These are phyloP conservation scores for Paradisaea rubra DNA, from an alignment of 2,113 vertebrate species.

Conservation along the genomic window DNA sequence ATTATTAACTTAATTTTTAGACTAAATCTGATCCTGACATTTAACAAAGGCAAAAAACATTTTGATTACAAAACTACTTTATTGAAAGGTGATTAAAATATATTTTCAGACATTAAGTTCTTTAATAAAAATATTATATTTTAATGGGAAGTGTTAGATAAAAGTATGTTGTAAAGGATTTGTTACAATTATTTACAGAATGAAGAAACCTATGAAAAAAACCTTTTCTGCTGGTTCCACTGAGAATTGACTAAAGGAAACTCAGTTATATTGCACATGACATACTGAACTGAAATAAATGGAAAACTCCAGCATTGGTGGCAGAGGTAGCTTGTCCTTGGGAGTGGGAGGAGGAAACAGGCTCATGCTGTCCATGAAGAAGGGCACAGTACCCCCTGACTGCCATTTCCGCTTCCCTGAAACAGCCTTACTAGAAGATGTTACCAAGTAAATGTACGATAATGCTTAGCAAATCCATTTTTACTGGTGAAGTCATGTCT, in stretches of 20 bases:
- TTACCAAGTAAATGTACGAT: not conserved
- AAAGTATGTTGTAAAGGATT: not conserved
- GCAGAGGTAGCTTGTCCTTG: not conserved
- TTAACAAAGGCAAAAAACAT: not conserved
- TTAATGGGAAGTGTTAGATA: not conserved
- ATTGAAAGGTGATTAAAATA: not conserved
- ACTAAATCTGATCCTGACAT: not conserved
- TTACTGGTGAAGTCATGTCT: not conserved
- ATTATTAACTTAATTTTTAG: not conserved
- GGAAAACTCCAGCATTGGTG: not conserved
- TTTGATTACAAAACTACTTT: not conserved
- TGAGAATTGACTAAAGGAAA: not conserved
- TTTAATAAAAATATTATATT: not conserved
- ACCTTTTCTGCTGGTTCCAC: not conserved
- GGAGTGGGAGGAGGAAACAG: not conserved
- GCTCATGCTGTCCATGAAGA: not conserved
- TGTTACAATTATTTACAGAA: not conserved
- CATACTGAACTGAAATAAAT: not conserved
- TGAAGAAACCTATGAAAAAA: not conserved
- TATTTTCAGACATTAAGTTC: not conserved
- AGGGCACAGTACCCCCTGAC: no score
- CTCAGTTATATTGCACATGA: no score
- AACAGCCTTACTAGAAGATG: not conserved
- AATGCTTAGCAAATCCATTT: not conserved
- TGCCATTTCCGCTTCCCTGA: not conserved